Conservation (phyloP, 2,113 vertebrate genomes). For the Leptobrachium ailaonicum region DNA sequence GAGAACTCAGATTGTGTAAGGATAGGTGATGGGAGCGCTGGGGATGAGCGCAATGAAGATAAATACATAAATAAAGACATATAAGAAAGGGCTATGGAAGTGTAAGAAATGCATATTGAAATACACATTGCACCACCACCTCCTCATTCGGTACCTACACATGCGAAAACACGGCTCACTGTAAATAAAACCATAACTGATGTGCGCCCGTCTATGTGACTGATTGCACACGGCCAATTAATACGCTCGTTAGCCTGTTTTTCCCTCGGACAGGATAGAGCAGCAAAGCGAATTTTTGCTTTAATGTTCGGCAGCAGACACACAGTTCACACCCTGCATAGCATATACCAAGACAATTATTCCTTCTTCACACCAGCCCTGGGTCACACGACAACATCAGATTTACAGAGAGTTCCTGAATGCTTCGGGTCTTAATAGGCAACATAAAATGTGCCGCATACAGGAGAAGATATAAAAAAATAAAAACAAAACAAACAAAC, state of each 20-base stretch:
- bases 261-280: neutral
- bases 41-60: no score
- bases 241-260: neutral
- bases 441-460: neutral
- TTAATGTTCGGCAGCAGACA: neutral
- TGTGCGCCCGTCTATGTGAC: neutral
- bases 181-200: no score
- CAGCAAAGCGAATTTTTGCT: neutral
- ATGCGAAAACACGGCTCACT: no score
- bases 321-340: neutral
- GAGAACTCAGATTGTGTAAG: neutral
- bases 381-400: conserved; percentile 30
- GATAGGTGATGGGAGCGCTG: neutral
- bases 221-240: neutral
- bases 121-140: no score
- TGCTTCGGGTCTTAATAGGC: neutral
- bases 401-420: conserved; percentile 8
- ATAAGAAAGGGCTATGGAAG: no score
- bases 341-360: conserved; percentile 29
- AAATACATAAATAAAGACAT: no score
- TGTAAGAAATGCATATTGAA: no score
- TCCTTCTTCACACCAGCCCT: conserved; percentile 6
- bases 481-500: no score
- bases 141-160: no score
- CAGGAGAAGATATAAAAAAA: neutral